Evolutionary conservation across 1,140 invertebrate genomes (phyloP), one percentile per base, ranked within the genome.

Genomic region (Drosophila orena): DNA sequence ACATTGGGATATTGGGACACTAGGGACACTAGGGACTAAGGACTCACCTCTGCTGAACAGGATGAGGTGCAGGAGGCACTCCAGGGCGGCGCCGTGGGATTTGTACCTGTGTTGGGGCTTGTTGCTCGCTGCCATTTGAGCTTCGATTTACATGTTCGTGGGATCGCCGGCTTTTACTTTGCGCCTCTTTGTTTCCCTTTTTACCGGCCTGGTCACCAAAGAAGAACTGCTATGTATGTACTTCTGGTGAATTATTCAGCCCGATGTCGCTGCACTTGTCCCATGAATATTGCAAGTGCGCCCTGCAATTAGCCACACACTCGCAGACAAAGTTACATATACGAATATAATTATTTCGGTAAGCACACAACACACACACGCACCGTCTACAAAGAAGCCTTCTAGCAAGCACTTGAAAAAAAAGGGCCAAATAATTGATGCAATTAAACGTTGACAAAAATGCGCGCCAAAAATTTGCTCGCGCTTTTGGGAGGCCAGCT

Each of bases 401-500:
- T 34, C 12, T 15, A 12, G 0, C 7, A 20, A 7, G 35, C 70
- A 73, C 68, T 35, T 17, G 20, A 72, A 54, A 64, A 75, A 76
- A 37, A 38, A 1, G 3, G 4, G n/a, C 12, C 20, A 42, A 17
- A 27, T n/a, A 49, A 53, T 40, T 43, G 24, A 42, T 35, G 46
- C 24, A 58, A 54, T 37, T 46, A 15, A 46, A 62, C 12, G 47
- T 8, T 35, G 24, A 62, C 43, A 38, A 34, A 79, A 80, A 42
- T 70, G 81, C 81, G 81, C 81, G 81, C 81, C 81, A 85, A 85
- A 84, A 84, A 20, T 56, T 73, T 35, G 49, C 22, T 66, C 58
- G 46, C n/a, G 27, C 14, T 38, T n/a, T 17, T 15, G 20, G 44
- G 40, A 14, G 46, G 27, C 4, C 27, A 34, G 27, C 24, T 27